phyloP scores from a whole-genome alignment of 1,140 invertebrate species.

The Cephus cinctus region DNA sequence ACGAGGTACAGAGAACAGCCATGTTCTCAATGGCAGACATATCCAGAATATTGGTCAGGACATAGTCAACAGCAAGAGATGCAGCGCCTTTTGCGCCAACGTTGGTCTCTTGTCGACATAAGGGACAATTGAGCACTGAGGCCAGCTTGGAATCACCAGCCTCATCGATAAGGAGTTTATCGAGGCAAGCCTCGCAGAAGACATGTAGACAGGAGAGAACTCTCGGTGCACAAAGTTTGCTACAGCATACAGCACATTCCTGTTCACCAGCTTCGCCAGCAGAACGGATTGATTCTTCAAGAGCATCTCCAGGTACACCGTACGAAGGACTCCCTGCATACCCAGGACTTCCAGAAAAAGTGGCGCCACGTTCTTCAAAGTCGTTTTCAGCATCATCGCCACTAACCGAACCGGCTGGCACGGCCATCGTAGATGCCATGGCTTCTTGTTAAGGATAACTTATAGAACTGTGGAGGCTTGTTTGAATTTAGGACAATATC shows the following conservation, averaged over 20 bases:
- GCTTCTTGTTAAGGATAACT: too few relatives aligned
- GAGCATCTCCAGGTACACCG: constrained; percentile 29
- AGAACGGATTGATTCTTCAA: constrained; percentile 35
- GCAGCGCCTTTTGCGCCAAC: constrained; percentile 70
- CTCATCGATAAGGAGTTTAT: constrained; percentile 74
- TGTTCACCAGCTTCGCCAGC: constrained; percentile 32
- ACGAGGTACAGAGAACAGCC: constrained; percentile 81
- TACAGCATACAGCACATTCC: constrained; percentile 58
- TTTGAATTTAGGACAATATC: too few relatives aligned
- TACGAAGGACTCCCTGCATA: background rate
- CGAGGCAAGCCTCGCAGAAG: constrained; percentile 86
- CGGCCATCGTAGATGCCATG: too few relatives aligned
- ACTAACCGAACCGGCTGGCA: too few relatives aligned
- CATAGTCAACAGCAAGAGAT: constrained; percentile 78
- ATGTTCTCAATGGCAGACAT: constrained; percentile 75
- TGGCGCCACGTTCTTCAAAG: background rate
- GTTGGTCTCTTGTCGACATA: constrained; percentile 81
- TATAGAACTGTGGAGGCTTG: too few relatives aligned
- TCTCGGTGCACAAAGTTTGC: constrained; percentile 75
- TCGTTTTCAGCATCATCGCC: background rate
- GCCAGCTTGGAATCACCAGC: constrained; percentile 61
- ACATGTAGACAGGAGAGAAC: constrained; percentile 90
- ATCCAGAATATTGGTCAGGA: constrained; percentile 82
- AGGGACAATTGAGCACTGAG: constrained; percentile 67
- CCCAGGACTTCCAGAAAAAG: background rate